Evolutionary conservation across 1,140 invertebrate genomes (phyloP), one percentile per base, ranked within the genome.

Genomic region (Drosophila subpulchrella): DNA sequence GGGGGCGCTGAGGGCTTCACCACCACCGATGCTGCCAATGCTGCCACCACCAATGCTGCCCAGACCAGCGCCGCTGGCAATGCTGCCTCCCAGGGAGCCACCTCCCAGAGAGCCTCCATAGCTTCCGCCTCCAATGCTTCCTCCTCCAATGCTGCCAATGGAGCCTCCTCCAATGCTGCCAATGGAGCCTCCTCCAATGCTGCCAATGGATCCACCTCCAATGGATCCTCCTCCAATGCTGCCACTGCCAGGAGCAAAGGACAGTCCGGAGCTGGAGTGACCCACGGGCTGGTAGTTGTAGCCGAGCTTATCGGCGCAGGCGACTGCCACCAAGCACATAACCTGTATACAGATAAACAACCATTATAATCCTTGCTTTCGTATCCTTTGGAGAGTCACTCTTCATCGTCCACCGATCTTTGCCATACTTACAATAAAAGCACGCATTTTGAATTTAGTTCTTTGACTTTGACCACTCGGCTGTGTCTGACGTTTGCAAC

Each of bases 401-500:
- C n/a, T 13, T 38, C 3, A 5, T 41, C 12, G 59, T 30, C 17
- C 32, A 17, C 5, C 27, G n/a, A 36, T 20, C 11, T 38, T 10
- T 10, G 7, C 7, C 51, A 47, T 75, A 91, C 88, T 91, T 91
- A 91, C 81, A 67, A 91, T 82, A 34, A 91, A 91, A 63, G 77
- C 78, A 80, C 85, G 90, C 90, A 91, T 91, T 56, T 91, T 90
- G 65, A 73, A 70, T 88, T 78, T 83, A 78, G 80, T 88, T 88
- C 83, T 89, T 89, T 88, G 63, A 86, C 72, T 88, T 89, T 55
- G 80, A 89, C 59, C 68, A 82, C 75, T 88, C 20, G 58, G 48
- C 67, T 77, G 76, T 78, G 51, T 88, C 83, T 88, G 83, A 84
- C 58, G 84, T 89, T 70, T 84, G 67, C 59, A 82, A 48, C 74